phyloP scores from a whole-genome alignment of 2,888 invertebrate species.

The Steinernema hermaphroditum region DNA sequence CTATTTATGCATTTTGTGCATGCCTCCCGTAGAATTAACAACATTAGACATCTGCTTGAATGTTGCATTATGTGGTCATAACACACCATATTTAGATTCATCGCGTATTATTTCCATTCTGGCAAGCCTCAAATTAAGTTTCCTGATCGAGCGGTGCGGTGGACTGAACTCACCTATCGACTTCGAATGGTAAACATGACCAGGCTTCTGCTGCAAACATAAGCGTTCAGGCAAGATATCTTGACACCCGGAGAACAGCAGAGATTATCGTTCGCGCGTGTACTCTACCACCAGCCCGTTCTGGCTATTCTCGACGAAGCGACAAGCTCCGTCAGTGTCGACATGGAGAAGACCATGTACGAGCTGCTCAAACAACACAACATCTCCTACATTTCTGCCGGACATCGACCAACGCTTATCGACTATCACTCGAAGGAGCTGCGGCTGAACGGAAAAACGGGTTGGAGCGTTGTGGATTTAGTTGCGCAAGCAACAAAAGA shows the following conservation, averaged over 20 bases:
- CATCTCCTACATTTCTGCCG: conserved; percentile 71
- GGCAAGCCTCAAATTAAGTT: conserved; percentile 44
- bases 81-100: neutral
- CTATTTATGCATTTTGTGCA: conserved; percentile 1
- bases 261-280: conserved; percentile 86
- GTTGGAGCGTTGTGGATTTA: conserved; percentile 13
- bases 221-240: conserved; percentile 72
- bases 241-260: conserved; percentile 96
- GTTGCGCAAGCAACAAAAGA: neutral
- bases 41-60: conserved; percentile 23
- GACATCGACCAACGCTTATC: conserved; percentile 70
- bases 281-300: conserved; percentile 80
- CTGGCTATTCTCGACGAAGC: conserved; percentile 85
- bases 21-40: neutral
- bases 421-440: conserved; percentile 69
- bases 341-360: conserved; percentile 45
- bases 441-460: conserved; percentile 35
- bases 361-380: conserved; percentile 46
- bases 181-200: conserved; percentile 70
- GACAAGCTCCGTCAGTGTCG: conserved; percentile 76
- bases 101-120: neutral
- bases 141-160: conserved; percentile 62
- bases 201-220: neutral
- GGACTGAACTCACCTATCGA: conserved; percentile 67
- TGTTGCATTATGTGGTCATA: conserved; percentile 1